These are phyloP conservation scores for Eilema caniola DNA, from an alignment of 2,888 invertebrate species.

Conservation along the genomic window DNA sequence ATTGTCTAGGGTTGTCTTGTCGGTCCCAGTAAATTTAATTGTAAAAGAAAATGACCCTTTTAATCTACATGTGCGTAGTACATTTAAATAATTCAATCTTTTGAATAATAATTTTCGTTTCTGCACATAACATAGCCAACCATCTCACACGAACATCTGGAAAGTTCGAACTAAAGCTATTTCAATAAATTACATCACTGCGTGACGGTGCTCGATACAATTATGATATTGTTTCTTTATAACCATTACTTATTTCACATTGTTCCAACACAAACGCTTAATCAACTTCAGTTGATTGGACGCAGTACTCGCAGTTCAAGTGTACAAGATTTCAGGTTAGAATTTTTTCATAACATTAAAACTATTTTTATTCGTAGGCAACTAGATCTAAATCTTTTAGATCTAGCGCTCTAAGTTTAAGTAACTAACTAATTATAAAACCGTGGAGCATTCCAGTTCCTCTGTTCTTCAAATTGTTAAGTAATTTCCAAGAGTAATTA, in stretches of 20 bases:
- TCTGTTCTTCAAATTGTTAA: neutral
- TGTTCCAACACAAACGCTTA: constrained; percentile 15
- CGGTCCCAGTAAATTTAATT: neutral
- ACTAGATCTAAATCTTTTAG: neutral
- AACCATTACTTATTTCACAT: constrained; percentile 29
- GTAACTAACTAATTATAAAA: neutral
- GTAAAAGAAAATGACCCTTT: too few relatives aligned
- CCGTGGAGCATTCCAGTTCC: neutral
- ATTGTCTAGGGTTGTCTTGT: neutral
- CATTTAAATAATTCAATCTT: too few relatives aligned
- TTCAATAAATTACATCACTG: constrained; percentile 9
- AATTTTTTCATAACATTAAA: constrained; percentile 2
- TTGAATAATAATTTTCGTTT: neutral
- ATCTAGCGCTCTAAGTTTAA: neutral
- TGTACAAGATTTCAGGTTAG: constrained; percentile 39
- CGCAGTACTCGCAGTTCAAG: constrained; percentile 23
- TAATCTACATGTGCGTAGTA: neutral
- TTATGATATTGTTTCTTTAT: constrained; percentile 7
- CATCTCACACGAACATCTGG: neutral
- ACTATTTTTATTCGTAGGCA: neutral
- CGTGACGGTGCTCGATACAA: constrained; percentile 3
- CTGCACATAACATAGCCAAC: neutral
- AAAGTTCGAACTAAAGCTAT: constrained; percentile 1
- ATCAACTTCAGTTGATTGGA: constrained; percentile 32
- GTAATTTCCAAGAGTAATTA: neutral